These are phyloP conservation scores for Tylochromis polylepis DNA, from an alignment of 2,113 vertebrate genomes.

Conservation along the genomic window DNA sequence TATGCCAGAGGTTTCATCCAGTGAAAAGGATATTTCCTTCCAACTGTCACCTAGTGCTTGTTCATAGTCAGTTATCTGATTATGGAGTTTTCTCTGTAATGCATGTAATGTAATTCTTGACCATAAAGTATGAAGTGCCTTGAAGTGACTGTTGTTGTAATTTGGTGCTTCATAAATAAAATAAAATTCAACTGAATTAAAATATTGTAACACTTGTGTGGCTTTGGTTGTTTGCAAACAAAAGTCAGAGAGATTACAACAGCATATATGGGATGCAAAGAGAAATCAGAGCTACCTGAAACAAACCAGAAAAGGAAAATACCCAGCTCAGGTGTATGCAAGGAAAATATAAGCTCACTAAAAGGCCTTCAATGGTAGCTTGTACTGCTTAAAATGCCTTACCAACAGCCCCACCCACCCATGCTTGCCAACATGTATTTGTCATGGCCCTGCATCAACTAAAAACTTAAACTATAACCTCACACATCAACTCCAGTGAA, in stretches of 20 bases:
- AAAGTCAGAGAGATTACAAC: background rate
- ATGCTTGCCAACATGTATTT: background rate
- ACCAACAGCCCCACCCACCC: background rate
- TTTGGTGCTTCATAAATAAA: too few species aligned
- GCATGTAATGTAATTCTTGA: too few species aligned
- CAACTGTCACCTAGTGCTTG: too few species aligned
- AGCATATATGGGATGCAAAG: background rate
- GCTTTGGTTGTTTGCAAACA: background rate
- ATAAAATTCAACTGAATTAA: background rate
- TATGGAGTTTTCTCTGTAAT: too few species aligned
- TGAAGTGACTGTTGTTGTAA: too few species aligned
- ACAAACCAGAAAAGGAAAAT: slow-evolving; percentile 13
- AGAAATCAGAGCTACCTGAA: background rate
- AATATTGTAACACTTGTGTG: background rate
- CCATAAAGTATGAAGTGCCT: too few species aligned
- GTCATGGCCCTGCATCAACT: background rate
- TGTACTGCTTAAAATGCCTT: slow-evolving; percentile 11
- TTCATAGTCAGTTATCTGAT: too few species aligned
- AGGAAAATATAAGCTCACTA: background rate
- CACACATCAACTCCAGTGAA: background rate
- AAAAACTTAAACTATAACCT: background rate
- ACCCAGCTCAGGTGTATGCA: background rate
- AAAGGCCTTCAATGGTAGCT: background rate
- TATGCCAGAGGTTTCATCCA: too few species aligned
- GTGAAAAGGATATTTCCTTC: too few species aligned